These are phyloP conservation scores for Tribolium freemani DNA, from an alignment of 2,888 invertebrate genomes.

Conservation along the genomic window DNA sequence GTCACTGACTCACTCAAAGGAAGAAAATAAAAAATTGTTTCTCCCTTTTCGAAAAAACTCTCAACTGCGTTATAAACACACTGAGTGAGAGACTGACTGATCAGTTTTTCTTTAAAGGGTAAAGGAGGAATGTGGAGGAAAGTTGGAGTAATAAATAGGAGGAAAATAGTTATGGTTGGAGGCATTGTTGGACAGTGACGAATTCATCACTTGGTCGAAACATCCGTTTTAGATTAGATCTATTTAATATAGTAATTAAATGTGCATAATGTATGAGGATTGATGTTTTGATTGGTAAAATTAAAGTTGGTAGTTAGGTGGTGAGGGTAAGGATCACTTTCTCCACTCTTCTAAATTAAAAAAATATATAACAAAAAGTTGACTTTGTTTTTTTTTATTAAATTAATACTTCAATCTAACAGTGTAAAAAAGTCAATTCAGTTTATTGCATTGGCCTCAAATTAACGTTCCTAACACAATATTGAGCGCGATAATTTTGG, in stretches of 20 bases:
- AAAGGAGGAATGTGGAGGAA: neutral
- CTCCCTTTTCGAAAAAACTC: conserved; percentile 8
- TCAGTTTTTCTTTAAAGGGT: neutral
- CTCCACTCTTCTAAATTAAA: no score
- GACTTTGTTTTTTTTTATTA: no score
- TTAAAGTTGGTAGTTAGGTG: no score
- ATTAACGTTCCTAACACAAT: no score
- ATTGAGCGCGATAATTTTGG: no score
- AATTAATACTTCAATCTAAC: no score
- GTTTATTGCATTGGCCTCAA: no score
- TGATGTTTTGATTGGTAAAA: no score
- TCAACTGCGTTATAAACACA: conserved; percentile 5
- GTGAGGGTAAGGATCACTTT: no score
- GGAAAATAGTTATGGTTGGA: neutral
- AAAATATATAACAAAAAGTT: no score
- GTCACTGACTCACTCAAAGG: neutral
- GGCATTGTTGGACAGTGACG: neutral
- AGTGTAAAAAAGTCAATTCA: no score
- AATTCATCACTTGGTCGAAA: neutral
- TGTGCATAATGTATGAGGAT: neutral
- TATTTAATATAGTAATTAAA: conserved; percentile 6
- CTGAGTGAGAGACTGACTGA: neutral
- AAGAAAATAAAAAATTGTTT: conserved; percentile 1
- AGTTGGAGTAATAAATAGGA: neutral
- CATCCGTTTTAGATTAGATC: conserved; percentile 10